Conservation (phyloP, 1,140 invertebrate genomes). For the Copidosoma floridanum region DNA sequence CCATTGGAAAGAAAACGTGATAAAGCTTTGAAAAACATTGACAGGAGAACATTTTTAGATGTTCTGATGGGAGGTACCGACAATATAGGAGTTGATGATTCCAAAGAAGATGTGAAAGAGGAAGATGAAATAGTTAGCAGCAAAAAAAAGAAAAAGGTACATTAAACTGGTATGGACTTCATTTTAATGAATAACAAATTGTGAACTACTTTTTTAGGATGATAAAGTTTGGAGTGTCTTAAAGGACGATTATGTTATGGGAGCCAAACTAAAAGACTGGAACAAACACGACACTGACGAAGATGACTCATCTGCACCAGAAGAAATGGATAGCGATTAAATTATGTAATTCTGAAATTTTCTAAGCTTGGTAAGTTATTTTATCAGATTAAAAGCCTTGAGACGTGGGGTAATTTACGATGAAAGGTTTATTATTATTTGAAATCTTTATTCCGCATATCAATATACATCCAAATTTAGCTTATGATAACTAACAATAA, state of each 20-base stretch:
- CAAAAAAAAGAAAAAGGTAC: constrained; percentile 18
- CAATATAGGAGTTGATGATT: constrained; percentile 41
- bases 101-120: constrained; percentile 26
- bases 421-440: too few species aligned
- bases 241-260: constrained; percentile 85
- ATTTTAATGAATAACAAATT: constrained; percentile 57
- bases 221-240: constrained; percentile 60
- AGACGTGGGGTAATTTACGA: too few species aligned
- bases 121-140: constrained; percentile 6
- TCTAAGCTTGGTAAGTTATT: constrained; percentile 12
- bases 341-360: constrained; percentile 15
- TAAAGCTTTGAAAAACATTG: constrained; percentile 77
- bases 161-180: constrained; percentile 65
- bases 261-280: constrained; percentile 88
- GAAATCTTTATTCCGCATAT: constrained; percentile 23
- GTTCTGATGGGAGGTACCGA: constrained; percentile 73
- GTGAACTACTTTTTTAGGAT: constrained; percentile 42
- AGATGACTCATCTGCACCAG: constrained; percentile 40
- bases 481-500: constrained; percentile 25
- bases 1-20: constrained; percentile 78
- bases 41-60: constrained; percentile 81
- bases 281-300: constrained; percentile 64
- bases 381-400: too few species aligned
- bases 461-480: constrained; percentile 17
- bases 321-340: constrained; percentile 42